Percentiles rank a stretch among this genome's conserved stretches.
Conservation (phyloP, 2,113 vertebrate species). For the Saccopteryx bilineata region DNA sequence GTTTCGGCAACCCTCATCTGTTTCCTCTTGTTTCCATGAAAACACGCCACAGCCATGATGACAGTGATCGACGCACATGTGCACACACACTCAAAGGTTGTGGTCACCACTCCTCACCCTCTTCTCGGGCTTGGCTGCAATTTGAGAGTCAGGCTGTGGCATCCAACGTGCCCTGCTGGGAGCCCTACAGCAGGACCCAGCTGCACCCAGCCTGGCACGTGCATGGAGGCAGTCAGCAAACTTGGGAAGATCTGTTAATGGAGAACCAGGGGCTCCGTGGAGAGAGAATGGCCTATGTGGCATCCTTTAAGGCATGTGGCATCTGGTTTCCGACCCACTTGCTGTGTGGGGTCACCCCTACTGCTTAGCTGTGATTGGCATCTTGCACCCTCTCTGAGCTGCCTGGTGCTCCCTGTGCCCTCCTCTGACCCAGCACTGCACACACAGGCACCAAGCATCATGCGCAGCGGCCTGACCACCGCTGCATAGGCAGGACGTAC, state of each 20-base stretch:
- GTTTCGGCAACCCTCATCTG: background rate
- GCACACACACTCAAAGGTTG: background rate
- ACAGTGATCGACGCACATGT: rapidly evolving
- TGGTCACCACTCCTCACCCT: background rate
- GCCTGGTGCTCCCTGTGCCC: background rate
- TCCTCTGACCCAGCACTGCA: background rate
- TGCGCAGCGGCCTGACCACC: rapidly evolving
- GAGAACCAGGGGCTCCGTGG: rapidly evolving
- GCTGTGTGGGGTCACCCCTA: background rate
- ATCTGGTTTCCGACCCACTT: background rate
- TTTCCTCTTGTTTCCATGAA: rapidly evolving
- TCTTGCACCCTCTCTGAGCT: background rate
- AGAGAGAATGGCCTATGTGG: too few relatives aligned
- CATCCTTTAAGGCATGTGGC: rapidly evolving
- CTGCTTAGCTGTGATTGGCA: background rate
- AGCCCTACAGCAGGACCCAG: background rate
- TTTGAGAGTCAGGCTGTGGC: background rate
- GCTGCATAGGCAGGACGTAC: too few relatives aligned
- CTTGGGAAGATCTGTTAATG: rapidly evolving
- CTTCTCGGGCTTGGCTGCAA: background rate
- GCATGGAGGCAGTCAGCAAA: rapidly evolving
- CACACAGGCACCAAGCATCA: background rate
- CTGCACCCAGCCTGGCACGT: too few relatives aligned
- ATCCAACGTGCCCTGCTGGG: rapidly evolving
- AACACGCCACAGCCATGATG: rapidly evolving